phyloP scores from a whole-genome alignment of 1,140 invertebrate species.

The Dolichoris vasculosae region DNA sequence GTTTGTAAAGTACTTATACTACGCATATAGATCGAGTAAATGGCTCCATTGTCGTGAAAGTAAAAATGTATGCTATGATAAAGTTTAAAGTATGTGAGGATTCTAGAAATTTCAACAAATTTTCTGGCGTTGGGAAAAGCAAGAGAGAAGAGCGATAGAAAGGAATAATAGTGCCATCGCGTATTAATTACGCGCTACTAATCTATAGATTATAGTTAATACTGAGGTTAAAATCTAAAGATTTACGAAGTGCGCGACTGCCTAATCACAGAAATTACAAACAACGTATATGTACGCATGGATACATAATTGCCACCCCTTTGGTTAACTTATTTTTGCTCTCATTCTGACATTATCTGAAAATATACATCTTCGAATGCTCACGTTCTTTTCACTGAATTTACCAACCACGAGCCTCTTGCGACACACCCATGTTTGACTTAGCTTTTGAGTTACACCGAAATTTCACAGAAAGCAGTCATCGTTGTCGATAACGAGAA shows the following conservation, averaged over 20 bases:
- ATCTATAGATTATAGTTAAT: neutral
- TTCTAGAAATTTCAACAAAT: neutral
- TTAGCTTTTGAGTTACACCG: constrained; percentile 72
- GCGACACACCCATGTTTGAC: constrained; percentile 72
- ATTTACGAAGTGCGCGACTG: neutral
- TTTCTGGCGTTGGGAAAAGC: neutral
- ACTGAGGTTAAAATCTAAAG: neutral
- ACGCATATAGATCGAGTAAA: neutral
- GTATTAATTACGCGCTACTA: constrained; percentile 10
- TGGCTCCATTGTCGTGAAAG: constrained; percentile 34
- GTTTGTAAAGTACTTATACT: neutral
- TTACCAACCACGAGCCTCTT: constrained; percentile 59
- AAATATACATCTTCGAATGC: constrained; percentile 51
- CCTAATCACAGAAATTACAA: constrained; percentile 48
- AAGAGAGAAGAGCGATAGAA: too few species aligned
- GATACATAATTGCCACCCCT: too few species aligned
- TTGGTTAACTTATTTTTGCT: neutral
- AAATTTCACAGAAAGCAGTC: constrained; percentile 68
- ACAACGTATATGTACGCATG: neutral
- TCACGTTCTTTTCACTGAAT: constrained; percentile 59
- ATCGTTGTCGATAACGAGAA: constrained; percentile 55
- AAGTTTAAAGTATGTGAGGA: neutral
- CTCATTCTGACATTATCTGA: constrained; percentile 30
- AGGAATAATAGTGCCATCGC: neutral
- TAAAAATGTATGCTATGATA: neutral